A percentile compares a stretch with the other conserved stretches of the same genome.
These are phyloP conservation scores for Platichthys flesus DNA, from an alignment of 2,113 vertebrate species.

Conservation along the genomic window DNA sequence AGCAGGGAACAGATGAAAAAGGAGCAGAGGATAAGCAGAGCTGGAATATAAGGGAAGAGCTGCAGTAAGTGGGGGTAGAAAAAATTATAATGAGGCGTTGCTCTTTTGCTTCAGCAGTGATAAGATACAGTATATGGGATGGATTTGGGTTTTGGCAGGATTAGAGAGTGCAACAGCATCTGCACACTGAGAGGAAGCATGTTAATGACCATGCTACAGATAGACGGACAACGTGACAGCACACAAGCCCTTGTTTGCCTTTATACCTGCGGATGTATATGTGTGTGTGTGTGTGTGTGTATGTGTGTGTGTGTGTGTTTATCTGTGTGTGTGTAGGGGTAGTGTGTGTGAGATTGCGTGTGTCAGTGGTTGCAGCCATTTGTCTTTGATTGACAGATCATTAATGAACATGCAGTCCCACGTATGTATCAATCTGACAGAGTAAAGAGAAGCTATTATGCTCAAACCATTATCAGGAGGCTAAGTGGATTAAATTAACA, in stretches of 20 bases:
- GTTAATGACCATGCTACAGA: slow-evolving; percentile 30
- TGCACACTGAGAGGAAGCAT: slow-evolving; percentile 9
- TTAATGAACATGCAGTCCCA: slow-evolving; percentile 56
- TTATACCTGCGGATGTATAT: not conserved
- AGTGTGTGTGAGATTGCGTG: not conserved
- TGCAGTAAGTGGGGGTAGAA: slow-evolving; percentile 14
- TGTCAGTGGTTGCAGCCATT: not conserved
- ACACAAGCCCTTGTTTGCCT: not conserved
- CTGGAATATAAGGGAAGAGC: slow-evolving; percentile 23
- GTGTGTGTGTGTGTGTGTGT: not conserved
- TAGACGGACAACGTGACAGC: slow-evolving; percentile 21
- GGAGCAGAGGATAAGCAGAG: slow-evolving; percentile 14
- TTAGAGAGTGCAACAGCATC: slow-evolving; percentile 30
- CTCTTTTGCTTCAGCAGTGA: slow-evolving; percentile 27
- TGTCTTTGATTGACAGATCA: slow-evolving; percentile 57
- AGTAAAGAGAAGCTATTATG: slow-evolving; percentile 49
- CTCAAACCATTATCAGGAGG: slow-evolving; percentile 56
- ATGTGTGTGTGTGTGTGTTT: not conserved
- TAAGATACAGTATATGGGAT: slow-evolving; percentile 2
- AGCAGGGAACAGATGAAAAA: slow-evolving; percentile 52
- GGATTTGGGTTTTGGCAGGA: slow-evolving; percentile 33
- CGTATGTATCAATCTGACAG: slow-evolving; percentile 46
- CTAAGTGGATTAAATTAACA: slow-evolving; percentile 66
- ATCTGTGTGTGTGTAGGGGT: not conserved
- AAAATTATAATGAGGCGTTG: slow-evolving; percentile 49